Evolutionary conservation across 2,113 vertebrate species (phyloP).

Genomic region (Oriolus oriolus): DNA sequence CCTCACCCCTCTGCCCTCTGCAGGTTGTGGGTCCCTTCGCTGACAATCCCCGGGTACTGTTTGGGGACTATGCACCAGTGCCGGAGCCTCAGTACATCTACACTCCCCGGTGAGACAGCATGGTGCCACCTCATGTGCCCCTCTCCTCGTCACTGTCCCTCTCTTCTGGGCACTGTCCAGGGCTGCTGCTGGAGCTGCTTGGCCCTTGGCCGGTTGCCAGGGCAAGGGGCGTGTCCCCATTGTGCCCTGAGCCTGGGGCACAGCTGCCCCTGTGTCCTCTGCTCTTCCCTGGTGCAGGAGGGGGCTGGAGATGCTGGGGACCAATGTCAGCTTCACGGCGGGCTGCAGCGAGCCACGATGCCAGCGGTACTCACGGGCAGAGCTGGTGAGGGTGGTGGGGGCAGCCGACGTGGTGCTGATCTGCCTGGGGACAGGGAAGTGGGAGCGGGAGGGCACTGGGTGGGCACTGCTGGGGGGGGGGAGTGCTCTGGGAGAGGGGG

Average conservation of each 20-base stretch:
- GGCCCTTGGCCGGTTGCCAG: background rate
- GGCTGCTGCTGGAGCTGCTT: background rate
- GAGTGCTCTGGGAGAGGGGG: background rate
- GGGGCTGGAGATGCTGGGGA: conserved; percentile 20
- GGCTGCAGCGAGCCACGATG: conserved; percentile 29
- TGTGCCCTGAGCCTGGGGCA: background rate
- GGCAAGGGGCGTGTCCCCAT: background rate
- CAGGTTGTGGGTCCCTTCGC: conserved; percentile 70
- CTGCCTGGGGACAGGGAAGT: conserved; percentile 67
- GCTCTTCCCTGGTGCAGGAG: conserved; percentile 10
- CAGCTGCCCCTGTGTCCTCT: background rate
- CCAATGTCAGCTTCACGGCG: background rate
- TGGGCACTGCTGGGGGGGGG: background rate
- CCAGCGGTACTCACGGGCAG: background rate
- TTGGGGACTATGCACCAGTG: conserved; percentile 58
- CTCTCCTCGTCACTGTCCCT: background rate
- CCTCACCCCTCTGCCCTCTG: background rate
- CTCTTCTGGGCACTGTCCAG: background rate
- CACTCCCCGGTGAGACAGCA: conserved; percentile 50
- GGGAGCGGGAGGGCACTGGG: fast-evolving
- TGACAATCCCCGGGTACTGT: conserved; percentile 42
- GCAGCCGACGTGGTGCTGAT: conserved; percentile 31
- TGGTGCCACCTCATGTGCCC: background rate
- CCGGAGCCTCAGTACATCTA: conserved; percentile 54
- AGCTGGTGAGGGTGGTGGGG: background rate